Conservation (phyloP, 2,797 vertebrate genomes). For the Poeciliopsis gracilis region DNA sequence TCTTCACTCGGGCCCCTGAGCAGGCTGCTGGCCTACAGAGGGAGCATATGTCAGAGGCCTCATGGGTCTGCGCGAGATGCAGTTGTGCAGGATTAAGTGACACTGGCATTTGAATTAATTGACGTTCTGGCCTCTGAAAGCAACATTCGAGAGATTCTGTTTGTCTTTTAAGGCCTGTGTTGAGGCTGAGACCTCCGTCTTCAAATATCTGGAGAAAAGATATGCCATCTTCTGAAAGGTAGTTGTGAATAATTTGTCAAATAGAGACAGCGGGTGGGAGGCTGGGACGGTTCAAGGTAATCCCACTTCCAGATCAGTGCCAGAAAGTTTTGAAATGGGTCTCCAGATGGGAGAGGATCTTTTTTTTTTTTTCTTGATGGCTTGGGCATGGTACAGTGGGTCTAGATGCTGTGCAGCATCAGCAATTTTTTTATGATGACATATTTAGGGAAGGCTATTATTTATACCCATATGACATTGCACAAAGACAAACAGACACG, state of each 20-base stretch:
- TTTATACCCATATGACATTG: neutral
- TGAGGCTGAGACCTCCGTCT: constrained; percentile 4
- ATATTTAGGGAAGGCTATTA: neutral
- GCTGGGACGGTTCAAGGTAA: neutral
- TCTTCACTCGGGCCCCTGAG: constrained; percentile 58
- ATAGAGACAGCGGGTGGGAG: neutral
- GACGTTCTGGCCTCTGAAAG: constrained; percentile 33
- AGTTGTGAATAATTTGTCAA: neutral
- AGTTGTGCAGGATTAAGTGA: constrained; percentile 37
- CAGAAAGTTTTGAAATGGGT: neutral
- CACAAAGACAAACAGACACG: neutral
- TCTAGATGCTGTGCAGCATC: neutral
- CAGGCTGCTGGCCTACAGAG: constrained; percentile 53
- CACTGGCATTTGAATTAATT: constrained; percentile 62
- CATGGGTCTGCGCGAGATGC: constrained; percentile 36
- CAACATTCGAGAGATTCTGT: constrained; percentile 28
- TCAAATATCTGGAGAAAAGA: constrained; percentile 7
- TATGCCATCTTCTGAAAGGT: constrained; percentile 5
- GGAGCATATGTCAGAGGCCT: constrained; percentile 42
- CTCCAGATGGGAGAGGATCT: neutral
- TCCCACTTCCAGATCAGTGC: neutral
- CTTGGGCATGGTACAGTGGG: neutral
- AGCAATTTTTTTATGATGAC: neutral
- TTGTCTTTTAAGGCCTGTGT: constrained; percentile 29
- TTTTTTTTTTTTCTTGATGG: neutral